These are phyloP conservation scores for Achlya flavicornis DNA, from an alignment of 2,888 invertebrate genomes.

Conservation along the genomic window DNA sequence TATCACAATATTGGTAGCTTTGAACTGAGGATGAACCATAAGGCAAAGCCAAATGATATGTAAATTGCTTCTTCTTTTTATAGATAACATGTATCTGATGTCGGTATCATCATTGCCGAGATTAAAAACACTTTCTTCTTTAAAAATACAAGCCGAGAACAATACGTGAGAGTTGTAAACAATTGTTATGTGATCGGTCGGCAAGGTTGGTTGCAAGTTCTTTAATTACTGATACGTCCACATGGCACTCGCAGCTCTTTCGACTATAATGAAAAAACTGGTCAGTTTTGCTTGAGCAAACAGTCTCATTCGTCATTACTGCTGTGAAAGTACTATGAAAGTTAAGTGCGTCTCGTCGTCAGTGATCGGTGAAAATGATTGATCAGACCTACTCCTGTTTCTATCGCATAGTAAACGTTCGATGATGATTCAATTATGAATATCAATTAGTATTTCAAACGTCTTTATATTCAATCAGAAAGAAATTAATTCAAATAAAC, in stretches of 20 bases:
- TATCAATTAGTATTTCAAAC: slow-evolving; percentile 38
- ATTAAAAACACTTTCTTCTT: slow-evolving; percentile 4
- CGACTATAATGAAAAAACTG: slow-evolving; percentile 37
- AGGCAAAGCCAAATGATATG: neutral
- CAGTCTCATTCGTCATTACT: slow-evolving; percentile 53
- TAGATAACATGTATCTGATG: no score
- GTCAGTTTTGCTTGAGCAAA: slow-evolving; percentile 45
- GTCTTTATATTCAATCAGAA: slow-evolving; percentile 44
- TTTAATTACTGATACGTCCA: slow-evolving; percentile 48
- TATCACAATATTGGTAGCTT: no score
- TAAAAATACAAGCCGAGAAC: slow-evolving; percentile 16
- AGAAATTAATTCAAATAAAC: slow-evolving; percentile 38
- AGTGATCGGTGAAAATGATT: slow-evolving; percentile 51
- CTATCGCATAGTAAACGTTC: slow-evolving; percentile 38
- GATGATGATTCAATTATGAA: slow-evolving; percentile 49
- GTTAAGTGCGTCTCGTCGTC: slow-evolving; percentile 35
- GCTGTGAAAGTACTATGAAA: slow-evolving; percentile 60
- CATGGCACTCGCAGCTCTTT: slow-evolving; percentile 29
- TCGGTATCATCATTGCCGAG: no score
- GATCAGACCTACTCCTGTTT: slow-evolving; percentile 52
- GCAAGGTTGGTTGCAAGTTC: slow-evolving; percentile 42
- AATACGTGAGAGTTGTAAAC: slow-evolving; percentile 34
- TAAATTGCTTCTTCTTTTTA: no score
- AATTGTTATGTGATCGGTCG: slow-evolving; percentile 32
- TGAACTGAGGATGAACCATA: no score